phyloP scores from a whole-genome alignment of 2,888 invertebrate species.

The Altica lythri region DNA sequence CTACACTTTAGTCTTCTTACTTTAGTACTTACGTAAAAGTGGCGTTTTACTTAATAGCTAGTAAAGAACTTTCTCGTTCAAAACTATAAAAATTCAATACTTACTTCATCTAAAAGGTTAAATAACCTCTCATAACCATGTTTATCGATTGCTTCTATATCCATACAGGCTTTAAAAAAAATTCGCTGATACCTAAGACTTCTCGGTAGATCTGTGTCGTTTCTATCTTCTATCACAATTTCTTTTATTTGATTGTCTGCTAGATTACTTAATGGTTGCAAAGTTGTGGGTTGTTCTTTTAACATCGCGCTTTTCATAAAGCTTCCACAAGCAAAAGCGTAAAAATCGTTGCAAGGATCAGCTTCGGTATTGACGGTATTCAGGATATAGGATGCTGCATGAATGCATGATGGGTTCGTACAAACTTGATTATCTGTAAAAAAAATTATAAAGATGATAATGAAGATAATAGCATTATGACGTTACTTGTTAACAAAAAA shows the following conservation, averaged over 20 bases:
- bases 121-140: slow-evolving; percentile 37
- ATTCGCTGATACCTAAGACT: no score
- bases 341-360: slow-evolving; percentile 80
- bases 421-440: slow-evolving; percentile 34
- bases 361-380: slow-evolving; percentile 68
- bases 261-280: slow-evolving; percentile 24
- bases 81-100: not conserved
- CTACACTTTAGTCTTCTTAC: no score
- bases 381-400: slow-evolving; percentile 72
- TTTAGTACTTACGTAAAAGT: no score
- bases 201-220: slow-evolving; percentile 27
- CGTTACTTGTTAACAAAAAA: no score
- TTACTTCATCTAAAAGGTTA: slow-evolving; percentile 37
- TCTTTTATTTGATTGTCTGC: slow-evolving; percentile 38
- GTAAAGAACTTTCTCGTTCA: no score
- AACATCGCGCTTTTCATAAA: slow-evolving; percentile 54
- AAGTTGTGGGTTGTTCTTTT: slow-evolving; percentile 23
- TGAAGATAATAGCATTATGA: not conserved
- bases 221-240: slow-evolving; percentile 36
- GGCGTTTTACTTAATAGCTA: no score
- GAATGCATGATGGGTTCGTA: slow-evolving; percentile 71
- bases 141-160: slow-evolving; percentile 34
- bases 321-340: slow-evolving; percentile 74
- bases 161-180: slow-evolving; percentile 40
- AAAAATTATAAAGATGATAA: not conserved